Evolutionary conservation across 1,140 invertebrate species (phyloP).

Genomic region (Caenorhabditis brenneri): DNA sequence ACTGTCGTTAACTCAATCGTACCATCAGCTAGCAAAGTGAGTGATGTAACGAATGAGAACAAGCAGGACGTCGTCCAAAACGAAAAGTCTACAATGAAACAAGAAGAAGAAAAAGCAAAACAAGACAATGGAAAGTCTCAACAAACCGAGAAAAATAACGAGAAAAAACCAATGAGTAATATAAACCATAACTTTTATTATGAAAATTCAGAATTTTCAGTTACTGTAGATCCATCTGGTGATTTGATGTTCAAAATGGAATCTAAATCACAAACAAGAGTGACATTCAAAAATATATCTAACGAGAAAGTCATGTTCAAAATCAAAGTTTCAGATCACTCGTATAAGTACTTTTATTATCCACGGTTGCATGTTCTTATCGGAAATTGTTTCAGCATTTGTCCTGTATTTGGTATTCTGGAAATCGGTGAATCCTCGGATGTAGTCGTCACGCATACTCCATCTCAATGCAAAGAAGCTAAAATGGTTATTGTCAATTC

Average conservation of each 20-base stretch:
- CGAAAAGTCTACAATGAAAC: neutral
- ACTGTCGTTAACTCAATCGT: neutral
- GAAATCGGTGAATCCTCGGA: neutral
- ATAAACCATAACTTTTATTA: neutral
- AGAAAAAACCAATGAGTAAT: neutral
- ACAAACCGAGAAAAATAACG: neutral
- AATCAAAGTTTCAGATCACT: neutral
- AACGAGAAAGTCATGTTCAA: neutral
- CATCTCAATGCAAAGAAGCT: neutral
- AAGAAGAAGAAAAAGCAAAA: neutral
- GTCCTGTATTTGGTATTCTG: neutral
- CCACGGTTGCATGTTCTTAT: neutral
- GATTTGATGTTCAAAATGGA: neutral
- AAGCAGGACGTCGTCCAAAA: neutral
- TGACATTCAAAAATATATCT: neutral
- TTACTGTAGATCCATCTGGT: neutral
- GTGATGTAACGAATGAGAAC: neutral
- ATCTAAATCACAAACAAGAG: neutral
- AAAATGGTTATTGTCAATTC: neutral
- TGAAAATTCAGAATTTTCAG: neutral
- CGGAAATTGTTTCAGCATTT: neutral
- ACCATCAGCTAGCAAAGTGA: neutral
- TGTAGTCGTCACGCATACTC: neutral
- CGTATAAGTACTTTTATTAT: neutral
- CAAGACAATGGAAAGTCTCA: neutral